phyloP scores from a whole-genome alignment of 1,140 invertebrate species.

The Arctopsyche grandis region DNA sequence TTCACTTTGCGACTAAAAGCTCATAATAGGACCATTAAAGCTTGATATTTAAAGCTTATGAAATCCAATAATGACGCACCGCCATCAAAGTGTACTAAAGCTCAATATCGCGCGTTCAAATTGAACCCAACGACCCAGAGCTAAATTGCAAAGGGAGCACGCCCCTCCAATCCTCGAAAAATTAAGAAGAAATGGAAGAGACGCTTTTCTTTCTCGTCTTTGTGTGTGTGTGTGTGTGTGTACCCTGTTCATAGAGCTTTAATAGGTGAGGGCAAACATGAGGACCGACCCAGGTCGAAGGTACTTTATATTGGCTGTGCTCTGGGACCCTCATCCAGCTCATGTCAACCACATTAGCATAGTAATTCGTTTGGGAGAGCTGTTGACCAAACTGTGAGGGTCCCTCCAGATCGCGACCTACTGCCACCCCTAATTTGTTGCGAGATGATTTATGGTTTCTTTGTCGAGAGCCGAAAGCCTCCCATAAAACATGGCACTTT shows the following conservation, averaged over 20 bases:
- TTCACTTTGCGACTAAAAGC: neutral
- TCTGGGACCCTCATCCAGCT: conserved; percentile 28
- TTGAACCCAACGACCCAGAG: too few relatives aligned
- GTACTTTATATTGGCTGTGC: conserved; percentile 2
- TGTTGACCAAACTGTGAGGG: conserved; percentile 32
- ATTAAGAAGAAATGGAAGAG: neutral
- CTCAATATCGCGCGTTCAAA: neutral
- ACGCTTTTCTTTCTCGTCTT: neutral
- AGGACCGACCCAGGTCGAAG: neutral
- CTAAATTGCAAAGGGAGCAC: too few relatives aligned
- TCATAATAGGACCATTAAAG: neutral
- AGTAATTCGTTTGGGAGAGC: conserved; percentile 42
- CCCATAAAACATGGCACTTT: conserved; percentile 27
- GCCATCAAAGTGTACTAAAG: conserved; percentile 6
- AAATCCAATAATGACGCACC: conserved; percentile 7
- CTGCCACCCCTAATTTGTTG: conserved; percentile 28
- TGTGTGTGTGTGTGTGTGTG: too few relatives aligned
- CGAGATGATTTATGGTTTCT: conserved; percentile 43
- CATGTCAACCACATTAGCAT: conserved; percentile 45
- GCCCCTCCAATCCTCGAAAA: too few relatives aligned
- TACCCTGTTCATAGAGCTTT: neutral
- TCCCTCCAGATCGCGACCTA: neutral
- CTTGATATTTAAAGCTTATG: neutral
- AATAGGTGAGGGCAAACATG: neutral
- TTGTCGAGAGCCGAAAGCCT: neutral